Conservation (phyloP, 35 echinoderm and acorn worm species). For the Heliocidaris erythrogramma region DNA sequence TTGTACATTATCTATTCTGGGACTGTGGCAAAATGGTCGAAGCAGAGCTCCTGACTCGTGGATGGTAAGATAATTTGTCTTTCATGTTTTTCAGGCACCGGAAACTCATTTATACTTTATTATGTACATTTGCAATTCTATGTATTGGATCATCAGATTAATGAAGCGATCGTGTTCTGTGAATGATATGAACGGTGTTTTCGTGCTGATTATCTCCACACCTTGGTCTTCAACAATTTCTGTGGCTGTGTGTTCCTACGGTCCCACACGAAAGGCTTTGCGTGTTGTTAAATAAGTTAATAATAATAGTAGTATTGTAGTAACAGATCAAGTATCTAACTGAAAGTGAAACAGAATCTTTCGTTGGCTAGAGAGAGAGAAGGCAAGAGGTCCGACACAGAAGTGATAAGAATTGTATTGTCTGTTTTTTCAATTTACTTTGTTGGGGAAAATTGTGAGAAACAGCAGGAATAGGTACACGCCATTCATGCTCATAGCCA, state of each 20-base stretch:
- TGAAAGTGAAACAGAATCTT: too few species aligned
- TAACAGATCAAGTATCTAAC: too few species aligned
- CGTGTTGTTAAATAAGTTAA: background rate
- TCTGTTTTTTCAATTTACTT: too few species aligned
- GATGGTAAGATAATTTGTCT: conserved; percentile 1
- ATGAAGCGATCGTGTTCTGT: background rate
- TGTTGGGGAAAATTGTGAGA: too few species aligned
- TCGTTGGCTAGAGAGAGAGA: too few species aligned
- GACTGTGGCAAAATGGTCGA: conserved; percentile 26
- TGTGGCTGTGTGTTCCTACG: background rate
- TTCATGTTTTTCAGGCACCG: background rate
- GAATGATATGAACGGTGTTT: background rate
- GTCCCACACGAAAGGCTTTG: background rate
- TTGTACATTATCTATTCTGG: background rate
- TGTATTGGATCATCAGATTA: background rate
- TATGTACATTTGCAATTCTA: background rate
- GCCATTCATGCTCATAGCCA: too few species aligned
- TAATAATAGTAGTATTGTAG: too few species aligned
- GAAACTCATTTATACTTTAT: background rate
- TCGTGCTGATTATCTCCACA: background rate
- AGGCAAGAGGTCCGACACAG: too few species aligned
- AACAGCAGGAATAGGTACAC: too few species aligned
- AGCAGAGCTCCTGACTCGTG: conserved; percentile 27
- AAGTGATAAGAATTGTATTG: too few species aligned
- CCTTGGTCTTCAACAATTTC: background rate